Conservation (phyloP, 2,113 vertebrate genomes). For the Nothobranchius kuhntae region DNA sequence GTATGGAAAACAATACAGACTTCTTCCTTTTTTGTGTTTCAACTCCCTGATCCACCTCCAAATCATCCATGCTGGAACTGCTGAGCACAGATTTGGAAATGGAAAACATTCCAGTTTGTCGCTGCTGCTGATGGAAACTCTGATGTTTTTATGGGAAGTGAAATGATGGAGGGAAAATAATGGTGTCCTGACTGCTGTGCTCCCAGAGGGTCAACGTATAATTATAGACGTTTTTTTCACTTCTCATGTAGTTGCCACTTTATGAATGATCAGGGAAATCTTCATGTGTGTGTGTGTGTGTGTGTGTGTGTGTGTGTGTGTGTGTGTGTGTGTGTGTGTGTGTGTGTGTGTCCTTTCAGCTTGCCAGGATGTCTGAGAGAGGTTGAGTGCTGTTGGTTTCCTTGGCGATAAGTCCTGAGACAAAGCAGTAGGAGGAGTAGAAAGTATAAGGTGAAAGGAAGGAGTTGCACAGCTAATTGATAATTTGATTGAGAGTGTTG, state of each 20-base stretch:
- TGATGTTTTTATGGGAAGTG: constrained; percentile 23
- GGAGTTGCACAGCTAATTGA: constrained; percentile 50
- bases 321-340: constrained; percentile 25
- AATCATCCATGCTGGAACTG: constrained; percentile 5
- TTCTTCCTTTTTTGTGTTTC: constrained; percentile 55
- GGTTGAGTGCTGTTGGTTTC: constrained; percentile 56
- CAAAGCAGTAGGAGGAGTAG: constrained; percentile 43
- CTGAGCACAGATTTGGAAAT: constrained; percentile 27
- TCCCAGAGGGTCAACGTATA: constrained; percentile 15
- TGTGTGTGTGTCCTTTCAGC: constrained; percentile 33
- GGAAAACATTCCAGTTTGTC: constrained; percentile 30
- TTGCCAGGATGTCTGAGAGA: constrained; percentile 62
- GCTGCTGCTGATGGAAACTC: constrained; percentile 29
- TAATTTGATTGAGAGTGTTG: constrained; percentile 56
- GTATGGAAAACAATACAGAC: constrained; percentile 67
- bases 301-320: constrained; percentile 4
- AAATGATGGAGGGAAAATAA: constrained; percentile 38
- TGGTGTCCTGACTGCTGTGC: constrained; percentile 29
- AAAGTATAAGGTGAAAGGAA: constrained; percentile 57
- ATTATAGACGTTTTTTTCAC: constrained; percentile 25
- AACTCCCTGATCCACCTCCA: constrained; percentile 24
- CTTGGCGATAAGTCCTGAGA: constrained; percentile 56
- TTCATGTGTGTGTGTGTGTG: not conserved
- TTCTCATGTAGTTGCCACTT: constrained; percentile 3
- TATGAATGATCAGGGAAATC: constrained; percentile 21